Conservation (phyloP, 2,797 vertebrate genomes). For the Choloepus didactylus region DNA sequence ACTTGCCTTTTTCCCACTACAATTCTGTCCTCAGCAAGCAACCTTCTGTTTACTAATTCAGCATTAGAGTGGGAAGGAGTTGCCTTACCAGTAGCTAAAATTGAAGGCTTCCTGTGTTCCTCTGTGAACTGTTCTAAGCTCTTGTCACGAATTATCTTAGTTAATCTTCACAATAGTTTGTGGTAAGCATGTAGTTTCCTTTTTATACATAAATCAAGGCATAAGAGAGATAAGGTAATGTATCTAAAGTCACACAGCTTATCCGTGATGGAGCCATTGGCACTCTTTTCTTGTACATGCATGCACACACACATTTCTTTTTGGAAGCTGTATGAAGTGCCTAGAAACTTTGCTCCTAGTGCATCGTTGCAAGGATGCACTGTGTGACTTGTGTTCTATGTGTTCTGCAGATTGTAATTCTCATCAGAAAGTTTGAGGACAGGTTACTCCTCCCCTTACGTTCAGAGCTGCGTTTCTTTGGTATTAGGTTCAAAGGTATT, state of each 20-base stretch:
- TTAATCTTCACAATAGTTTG: not conserved
- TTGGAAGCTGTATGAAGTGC: not conserved
- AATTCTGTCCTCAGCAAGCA: not conserved
- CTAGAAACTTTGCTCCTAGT: not conserved
- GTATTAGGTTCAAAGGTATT: conserved; percentile 35
- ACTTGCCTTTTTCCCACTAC: not conserved
- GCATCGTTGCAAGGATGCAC: not conserved
- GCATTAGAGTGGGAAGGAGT: not conserved
- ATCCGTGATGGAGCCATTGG: not conserved
- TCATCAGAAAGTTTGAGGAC: not conserved
- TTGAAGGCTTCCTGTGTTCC: not conserved
- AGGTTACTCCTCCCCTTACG: not conserved
- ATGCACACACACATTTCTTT: not conserved
- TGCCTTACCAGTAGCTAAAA: not conserved
- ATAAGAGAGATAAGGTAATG: not conserved
- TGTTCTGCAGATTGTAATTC: conserved; percentile 12
- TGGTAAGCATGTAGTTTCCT: not conserved
- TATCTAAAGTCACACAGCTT: not conserved
- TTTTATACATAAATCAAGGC: not conserved
- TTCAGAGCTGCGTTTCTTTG: conserved; percentile 48
- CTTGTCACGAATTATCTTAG: not conserved
- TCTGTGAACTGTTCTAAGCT: not conserved
- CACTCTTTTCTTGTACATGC: not conserved
- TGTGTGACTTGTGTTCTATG: not conserved
- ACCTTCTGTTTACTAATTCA: not conserved